Conservation (phyloP, 2,113 vertebrate species). For the Odocoileus hemionus region DNA sequence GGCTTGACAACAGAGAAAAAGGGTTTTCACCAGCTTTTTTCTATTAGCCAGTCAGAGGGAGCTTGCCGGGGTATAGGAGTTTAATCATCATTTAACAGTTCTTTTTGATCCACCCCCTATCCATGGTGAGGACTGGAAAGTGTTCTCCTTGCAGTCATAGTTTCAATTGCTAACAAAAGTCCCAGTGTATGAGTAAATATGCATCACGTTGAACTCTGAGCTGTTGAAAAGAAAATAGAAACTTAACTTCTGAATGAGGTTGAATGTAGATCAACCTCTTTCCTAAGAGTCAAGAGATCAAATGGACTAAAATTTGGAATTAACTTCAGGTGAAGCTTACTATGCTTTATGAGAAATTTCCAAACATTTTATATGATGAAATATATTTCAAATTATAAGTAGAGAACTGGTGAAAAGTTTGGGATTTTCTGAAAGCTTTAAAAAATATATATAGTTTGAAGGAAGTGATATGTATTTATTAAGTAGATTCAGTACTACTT, state of each 20-base stretch:
- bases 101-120: background rate
- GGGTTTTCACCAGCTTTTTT: constrained; percentile 16
- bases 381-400: background rate
- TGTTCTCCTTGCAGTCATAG: background rate
- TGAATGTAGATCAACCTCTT: background rate
- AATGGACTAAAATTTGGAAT: background rate
- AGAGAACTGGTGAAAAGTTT: background rate
- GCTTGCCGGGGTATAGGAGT: background rate
- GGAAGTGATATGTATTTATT: background rate
- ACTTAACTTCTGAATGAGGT: background rate
- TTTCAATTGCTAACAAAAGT: background rate
- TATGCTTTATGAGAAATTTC: background rate
- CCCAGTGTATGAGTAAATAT: background rate
- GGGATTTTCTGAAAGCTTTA: background rate
- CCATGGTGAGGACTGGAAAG: background rate
- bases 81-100: constrained; percentile 5
- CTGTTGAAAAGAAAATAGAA: constrained; percentile 22
- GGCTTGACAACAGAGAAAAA: constrained; percentile 18
- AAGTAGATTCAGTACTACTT: background rate
- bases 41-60: constrained; percentile 23
- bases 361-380: constrained; percentile 27
- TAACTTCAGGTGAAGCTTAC: background rate
- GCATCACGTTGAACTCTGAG: background rate
- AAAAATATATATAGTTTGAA: background rate
- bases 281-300: background rate